A percentile compares a stretch with the other conserved stretches of the same genome.
Evolutionary conservation across 2,797 vertebrate genomes (phyloP).

Genomic region (Orientallactaga sibirica): DNA sequence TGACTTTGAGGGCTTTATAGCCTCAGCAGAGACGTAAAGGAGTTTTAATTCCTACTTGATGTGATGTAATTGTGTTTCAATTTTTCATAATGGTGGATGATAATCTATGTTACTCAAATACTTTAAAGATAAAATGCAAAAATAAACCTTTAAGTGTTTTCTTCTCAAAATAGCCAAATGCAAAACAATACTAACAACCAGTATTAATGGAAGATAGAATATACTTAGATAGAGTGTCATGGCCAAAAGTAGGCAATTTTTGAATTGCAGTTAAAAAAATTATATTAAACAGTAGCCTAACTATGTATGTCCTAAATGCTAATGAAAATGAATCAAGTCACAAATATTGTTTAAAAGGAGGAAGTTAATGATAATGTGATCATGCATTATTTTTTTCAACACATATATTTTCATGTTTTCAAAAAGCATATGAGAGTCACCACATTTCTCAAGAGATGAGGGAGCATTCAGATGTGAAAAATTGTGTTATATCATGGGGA

Average conservation of each 20-base stretch:
- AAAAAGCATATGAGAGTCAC: not conserved
- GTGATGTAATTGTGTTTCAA: not conserved
- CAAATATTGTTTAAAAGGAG: not conserved
- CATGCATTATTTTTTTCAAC: not conserved
- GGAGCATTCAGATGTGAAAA: not conserved
- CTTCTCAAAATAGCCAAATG: not conserved
- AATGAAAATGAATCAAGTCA: conserved; percentile 23
- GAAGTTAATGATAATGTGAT: not conserved
- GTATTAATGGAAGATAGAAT: not conserved
- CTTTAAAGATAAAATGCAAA: conserved; percentile 5
- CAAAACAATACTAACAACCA: not conserved
- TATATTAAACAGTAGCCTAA: not conserved
- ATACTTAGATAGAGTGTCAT: not conserved
- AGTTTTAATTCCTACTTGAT: not conserved
- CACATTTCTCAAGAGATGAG: not conserved
- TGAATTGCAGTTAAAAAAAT: not conserved
- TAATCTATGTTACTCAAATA: not conserved
- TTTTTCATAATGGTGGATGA: not conserved
- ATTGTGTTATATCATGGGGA: not conserved
- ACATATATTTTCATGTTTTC: not conserved
- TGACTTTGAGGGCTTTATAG: not conserved
- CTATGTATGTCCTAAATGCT: not conserved
- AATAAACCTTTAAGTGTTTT: conserved; percentile 18
- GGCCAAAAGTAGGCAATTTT: not conserved
- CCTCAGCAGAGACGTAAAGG: not conserved